Base-by-base conservation (phyloP, 2,888 invertebrate species). In the Torymus aiolomorphi region DNA sequence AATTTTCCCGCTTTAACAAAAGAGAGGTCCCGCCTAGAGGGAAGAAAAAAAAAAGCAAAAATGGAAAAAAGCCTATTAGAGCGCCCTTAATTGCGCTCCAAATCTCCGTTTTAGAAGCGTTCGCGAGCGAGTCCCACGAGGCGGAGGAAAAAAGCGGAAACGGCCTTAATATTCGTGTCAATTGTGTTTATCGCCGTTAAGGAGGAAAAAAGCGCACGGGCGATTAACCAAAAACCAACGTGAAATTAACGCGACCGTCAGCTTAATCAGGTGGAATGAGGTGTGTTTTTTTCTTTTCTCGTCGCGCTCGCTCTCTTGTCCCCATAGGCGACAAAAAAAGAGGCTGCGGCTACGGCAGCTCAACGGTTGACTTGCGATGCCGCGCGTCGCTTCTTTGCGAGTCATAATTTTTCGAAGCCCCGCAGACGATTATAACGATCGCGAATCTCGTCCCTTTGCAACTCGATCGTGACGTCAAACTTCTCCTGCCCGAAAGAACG, bases 21-120 rank as follows among this genome's bases (percentile, higher is more conserved):
- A 52, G 52, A 72, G 42, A 52, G 24, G 62, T 18, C 14, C 13
- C 56, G 16, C 56, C 14, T 42, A 18, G 0, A 14, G 12, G 2
- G 3, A 16, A 51, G 52, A 66, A 66, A 51, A 66, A 66, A 66
- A 65, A 49, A 0, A 31, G 62, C n/a, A n/a, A n/a, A 62, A 42
- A 42, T 2, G 31, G 51, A 16, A 31, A 73, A 54, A 54, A 49
- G 56, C 56, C 73, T 74, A 74, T 65, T 74, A 74, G 49, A 74
- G 65, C 31, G 49, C 49, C 73, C 49, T 65, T 74, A 74, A 74
- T 74, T 74, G 56, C 65, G 56, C 56, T 56, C 63, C 49, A 56
- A 57, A 65, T 74, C 31, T 65, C 20, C 24, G n/a, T 24, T 56
- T 62, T 54, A 56, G 49, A 20, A 31, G 20, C 24, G 24, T 24